Base-by-base conservation (phyloP, 1,140 invertebrate species). In the Phortica variegata region DNA sequence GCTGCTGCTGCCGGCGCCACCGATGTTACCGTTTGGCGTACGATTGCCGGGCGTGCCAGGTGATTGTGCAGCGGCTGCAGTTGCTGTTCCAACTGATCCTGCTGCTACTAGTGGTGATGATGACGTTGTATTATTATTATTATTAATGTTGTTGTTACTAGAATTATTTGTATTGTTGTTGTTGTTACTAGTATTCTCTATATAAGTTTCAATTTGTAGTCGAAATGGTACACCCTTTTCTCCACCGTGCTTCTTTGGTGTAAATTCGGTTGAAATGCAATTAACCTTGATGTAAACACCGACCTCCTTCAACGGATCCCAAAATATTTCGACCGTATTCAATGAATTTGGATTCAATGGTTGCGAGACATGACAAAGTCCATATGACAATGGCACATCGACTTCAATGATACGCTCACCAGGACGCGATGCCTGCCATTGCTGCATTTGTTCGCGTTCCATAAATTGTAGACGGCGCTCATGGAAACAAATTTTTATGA, bases 191-290 rank as follows among this genome's bases (percentile, higher is more conserved):
- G 58, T 54, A 54, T 84, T 80, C 43, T 76, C 79, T 40, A 87
- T 79, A 76, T 84, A 88, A 0, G 90, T 93, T 79, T 93, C 91
- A 42, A 97, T 90, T 78, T 97, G 92, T 52, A 98, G 88, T 16
- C 95, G 83, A 79, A 98, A 97, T 19, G 95, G 95, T 9, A 97
- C 94, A 5, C 95, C 95, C 76, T 97, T 97, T 77, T 97, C 95
- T 3, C 95, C 95, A 19, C 95, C 95, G 78, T 98, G 95, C 75
- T 97, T 97, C 73, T 97, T 97, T 1, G 93, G 91, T 1, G 95
- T 97, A 74, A 98, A 98, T 78, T 97, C 95, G 3, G 95, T 97
- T 52, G 93, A 96, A 49, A 97, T 97, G 74, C 93, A 97, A 77
- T 98, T 95, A 2, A 97, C 88, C 82, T 93, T 93, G 51, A 95